Percentiles rank a stretch among this genome's conserved stretches.
These are phyloP conservation scores for Notocelia uddmanniana DNA, from an alignment of 2,888 invertebrate genomes.

Conservation along the genomic window DNA sequence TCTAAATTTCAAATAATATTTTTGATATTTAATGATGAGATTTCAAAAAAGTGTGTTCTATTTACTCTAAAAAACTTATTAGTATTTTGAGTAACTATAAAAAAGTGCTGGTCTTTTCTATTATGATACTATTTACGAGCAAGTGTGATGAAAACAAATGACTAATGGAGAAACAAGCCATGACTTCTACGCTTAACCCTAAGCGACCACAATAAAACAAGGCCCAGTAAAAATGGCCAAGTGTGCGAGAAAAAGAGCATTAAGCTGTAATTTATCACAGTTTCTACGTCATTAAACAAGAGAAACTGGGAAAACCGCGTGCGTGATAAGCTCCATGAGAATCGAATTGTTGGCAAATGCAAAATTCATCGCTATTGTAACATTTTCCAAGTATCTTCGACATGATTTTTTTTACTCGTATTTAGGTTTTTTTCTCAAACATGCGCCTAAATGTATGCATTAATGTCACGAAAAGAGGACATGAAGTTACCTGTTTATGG, in stretches of 20 bases:
- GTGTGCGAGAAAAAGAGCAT: conserved; percentile 75
- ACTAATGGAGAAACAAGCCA: neutral
- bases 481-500: too few relatives aligned
- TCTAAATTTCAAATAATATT: too few relatives aligned
- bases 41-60: too few relatives aligned
- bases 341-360: conserved; percentile 73
- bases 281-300: conserved; percentile 81
- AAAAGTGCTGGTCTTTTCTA: too few relatives aligned
- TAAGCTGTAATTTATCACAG: conserved; percentile 82
- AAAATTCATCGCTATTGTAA: conserved; percentile 58
- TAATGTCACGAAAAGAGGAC: too few relatives aligned
- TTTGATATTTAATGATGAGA: too few relatives aligned
- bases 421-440: too few relatives aligned
- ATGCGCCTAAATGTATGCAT: too few relatives aligned
- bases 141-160: neutral
- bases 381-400: neutral
- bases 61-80: too few relatives aligned
- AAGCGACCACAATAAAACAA: conserved; percentile 64
- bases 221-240: conserved; percentile 66
- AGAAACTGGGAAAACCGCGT: conserved; percentile 77
- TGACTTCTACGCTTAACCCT: conserved; percentile 17
- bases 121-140: neutral
- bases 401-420: too few relatives aligned
- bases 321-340: conserved; percentile 75
- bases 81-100: too few relatives aligned